These are phyloP conservation scores for Polyodon spathula DNA, from an alignment of 2,113 vertebrate species.

Conservation along the genomic window DNA sequence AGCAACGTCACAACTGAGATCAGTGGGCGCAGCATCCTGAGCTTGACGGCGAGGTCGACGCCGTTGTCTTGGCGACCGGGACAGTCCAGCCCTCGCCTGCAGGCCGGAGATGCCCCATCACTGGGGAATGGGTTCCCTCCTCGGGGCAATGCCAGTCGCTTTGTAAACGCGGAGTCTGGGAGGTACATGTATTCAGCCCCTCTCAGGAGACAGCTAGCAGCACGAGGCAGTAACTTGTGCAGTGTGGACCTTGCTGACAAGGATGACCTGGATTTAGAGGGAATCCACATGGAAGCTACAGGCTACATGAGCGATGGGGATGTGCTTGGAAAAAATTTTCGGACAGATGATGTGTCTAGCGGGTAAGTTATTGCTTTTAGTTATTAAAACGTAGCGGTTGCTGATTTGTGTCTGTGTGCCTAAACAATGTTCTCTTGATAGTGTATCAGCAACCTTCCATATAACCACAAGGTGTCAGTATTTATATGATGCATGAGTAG, in stretches of 20 bases:
- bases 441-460: background rate
- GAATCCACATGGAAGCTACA: constrained; percentile 69
- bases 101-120: constrained; percentile 87
- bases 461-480: constrained; percentile 38
- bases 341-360: constrained; percentile 81
- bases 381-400: background rate
- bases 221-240: constrained; percentile 63
- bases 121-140: constrained; percentile 75
- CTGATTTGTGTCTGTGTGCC: background rate
- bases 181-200: constrained; percentile 78
- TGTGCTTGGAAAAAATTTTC: constrained; percentile 82
- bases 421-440: constrained; percentile 6
- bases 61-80: constrained; percentile 87
- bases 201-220: constrained; percentile 71
- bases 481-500: background rate
- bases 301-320: constrained; percentile 97
- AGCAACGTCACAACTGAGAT: constrained; percentile 80
- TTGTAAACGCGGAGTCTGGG: constrained; percentile 45
- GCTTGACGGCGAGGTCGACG: constrained; percentile 66
- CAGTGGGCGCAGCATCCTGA: constrained; percentile 79
- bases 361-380: constrained; percentile 60
- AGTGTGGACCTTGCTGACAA: constrained; percentile 69
- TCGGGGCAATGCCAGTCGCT: constrained; percentile 60
- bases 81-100: constrained; percentile 87
- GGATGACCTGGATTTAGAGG: constrained; percentile 70